These are phyloP conservation scores for Epinotia ramella DNA, from an alignment of 2,888 invertebrate species.

Conservation along the genomic window DNA sequence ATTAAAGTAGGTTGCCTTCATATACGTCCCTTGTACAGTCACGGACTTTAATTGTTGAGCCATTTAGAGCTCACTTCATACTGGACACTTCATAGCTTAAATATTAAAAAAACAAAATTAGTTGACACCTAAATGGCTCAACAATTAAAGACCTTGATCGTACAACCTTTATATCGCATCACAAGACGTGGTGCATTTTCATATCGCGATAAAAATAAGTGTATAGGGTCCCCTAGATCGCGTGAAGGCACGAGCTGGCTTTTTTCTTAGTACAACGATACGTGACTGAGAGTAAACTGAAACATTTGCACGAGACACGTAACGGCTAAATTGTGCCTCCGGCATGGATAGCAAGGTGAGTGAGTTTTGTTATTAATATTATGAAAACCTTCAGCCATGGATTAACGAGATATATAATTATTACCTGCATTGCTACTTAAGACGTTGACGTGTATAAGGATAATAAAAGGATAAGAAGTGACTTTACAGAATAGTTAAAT, in stretches of 20 bases:
- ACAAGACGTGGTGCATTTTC: neutral
- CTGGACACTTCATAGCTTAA: too few species aligned
- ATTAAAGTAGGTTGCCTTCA: neutral
- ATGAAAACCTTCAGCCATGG: neutral
- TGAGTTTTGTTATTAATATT: constrained; percentile 31
- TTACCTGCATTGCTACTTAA: too few species aligned
- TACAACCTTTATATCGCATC: neutral
- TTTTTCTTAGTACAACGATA: constrained; percentile 55
- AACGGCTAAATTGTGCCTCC: constrained; percentile 62
- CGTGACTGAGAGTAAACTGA: constrained; percentile 60
- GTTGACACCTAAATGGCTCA: too few species aligned
- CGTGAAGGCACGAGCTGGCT: constrained; percentile 51
- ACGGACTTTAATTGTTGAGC: too few species aligned
- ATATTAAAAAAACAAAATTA: too few species aligned
- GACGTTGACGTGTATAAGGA: too few species aligned
- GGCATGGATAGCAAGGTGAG: constrained; percentile 54
- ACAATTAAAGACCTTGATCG: too few species aligned
- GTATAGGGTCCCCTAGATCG: constrained; percentile 47
- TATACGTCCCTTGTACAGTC: neutral
- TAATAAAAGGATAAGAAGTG: too few species aligned
- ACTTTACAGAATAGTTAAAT: too few species aligned
- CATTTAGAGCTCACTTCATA: too few species aligned
- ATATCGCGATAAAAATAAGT: constrained; percentile 23
- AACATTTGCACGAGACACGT: constrained; percentile 62
- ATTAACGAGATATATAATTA: neutral